phyloP scores from a whole-genome alignment of 2,888 invertebrate genomes.

The Keiferia lycopersicella region DNA sequence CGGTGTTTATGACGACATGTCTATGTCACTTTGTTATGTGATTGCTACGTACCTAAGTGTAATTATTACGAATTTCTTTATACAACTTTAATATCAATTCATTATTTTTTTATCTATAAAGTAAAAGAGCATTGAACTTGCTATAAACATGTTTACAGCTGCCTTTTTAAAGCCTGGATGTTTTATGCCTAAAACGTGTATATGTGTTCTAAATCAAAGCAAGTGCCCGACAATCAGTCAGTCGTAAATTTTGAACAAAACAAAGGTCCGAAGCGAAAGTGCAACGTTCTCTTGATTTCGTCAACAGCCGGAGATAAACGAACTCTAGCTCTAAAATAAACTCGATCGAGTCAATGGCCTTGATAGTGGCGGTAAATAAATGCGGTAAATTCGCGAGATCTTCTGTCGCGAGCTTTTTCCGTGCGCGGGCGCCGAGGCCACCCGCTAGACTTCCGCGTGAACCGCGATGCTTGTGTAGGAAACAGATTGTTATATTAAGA shows the following conservation, averaged over 20 bases:
- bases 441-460: constrained; percentile 40
- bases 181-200: no score
- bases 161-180: neutral
- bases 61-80: neutral
- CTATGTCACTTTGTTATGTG: constrained; percentile 15
- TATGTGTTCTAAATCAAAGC: constrained; percentile 6
- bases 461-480: constrained; percentile 15
- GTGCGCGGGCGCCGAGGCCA: constrained; percentile 36
- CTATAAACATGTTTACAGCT: neutral
- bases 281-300: constrained; percentile 37
- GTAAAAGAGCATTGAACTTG: neutral
- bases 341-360: constrained; percentile 70
- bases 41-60: neutral
- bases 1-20: neutral
- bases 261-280: constrained; percentile 28
- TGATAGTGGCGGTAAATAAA: constrained; percentile 67
- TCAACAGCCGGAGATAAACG: constrained; percentile 56
- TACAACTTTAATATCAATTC: no score
- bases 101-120: no score
- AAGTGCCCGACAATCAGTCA: constrained; percentile 15
- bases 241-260: constrained; percentile 11
- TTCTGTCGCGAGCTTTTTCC: constrained; percentile 36
- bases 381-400: constrained; percentile 59
- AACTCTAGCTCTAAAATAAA: constrained; percentile 64
- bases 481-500: constrained; percentile 24